These are phyloP conservation scores for Xiphydria camelus DNA, from an alignment of 2,888 invertebrate genomes.

Conservation along the genomic window DNA sequence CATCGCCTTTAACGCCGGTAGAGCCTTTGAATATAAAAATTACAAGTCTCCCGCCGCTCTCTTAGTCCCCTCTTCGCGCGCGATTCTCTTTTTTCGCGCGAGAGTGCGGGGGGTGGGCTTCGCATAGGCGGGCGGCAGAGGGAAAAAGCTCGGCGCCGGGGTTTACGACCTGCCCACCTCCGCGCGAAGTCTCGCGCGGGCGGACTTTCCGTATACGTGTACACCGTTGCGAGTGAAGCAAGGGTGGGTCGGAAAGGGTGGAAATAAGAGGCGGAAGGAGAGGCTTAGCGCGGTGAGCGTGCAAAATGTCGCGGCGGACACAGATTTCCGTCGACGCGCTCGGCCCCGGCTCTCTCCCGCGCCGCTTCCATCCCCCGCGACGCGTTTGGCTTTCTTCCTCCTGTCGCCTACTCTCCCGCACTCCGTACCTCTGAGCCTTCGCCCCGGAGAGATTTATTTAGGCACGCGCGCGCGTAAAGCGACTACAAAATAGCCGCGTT, in stretches of 20 bases:
- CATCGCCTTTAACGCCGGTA: background rate
- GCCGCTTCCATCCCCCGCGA: no score
- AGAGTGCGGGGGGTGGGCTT: no score
- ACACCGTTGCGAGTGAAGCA: background rate
- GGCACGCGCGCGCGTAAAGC: no score
- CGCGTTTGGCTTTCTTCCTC: no score
- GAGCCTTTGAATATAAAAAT: conserved; percentile 11
- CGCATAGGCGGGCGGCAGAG: no score
- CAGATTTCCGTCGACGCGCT: conserved; percentile 6
- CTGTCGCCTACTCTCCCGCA: no score
- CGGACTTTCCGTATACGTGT: background rate
- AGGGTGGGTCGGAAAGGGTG: conserved; percentile 1
- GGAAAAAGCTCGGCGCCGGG: no score
- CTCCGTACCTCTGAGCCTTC: no score
- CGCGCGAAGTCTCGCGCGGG: conserved; percentile 1
- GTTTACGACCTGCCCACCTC: conserved; percentile 1
- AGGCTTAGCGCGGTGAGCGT: conserved; percentile 2
- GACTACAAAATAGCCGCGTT: no score
- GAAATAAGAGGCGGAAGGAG: background rate
- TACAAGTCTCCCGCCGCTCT: background rate
- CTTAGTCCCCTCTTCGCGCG: background rate
- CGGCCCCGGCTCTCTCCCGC: no score
- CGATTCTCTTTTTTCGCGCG: background rate
- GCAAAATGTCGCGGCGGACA: conserved; percentile 7
- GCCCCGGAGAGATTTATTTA: no score